Evolutionary conservation across 2,113 vertebrate genomes (phyloP).

Genomic region (cattle (Bos taurus)): ARS-UCD2.0 NC_037343.1:51831501-51832000

Average conservation of each 20-base stretch:
- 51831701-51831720: background rate
- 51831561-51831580: accelerated
- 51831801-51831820: slow-evolving; percentile 80
- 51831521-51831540: background rate
- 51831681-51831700: background rate
- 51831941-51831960: background rate
- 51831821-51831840: slow-evolving; percentile 80
- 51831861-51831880: background rate
- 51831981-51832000: slow-evolving; percentile 61
- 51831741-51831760: slow-evolving; percentile 90
- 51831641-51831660: accelerated
- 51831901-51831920: background rate
- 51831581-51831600: background rate
- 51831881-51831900: background rate
- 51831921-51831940: background rate
- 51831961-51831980: slow-evolving; percentile 53
- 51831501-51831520: background rate
- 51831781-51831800: slow-evolving; percentile 85
- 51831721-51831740: accelerated
- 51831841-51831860: slow-evolving; percentile 71
- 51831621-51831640: background rate
- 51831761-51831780: slow-evolving; percentile 88
- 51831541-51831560: accelerated
- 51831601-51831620: background rate
- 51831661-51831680: background rate